Conservation (phyloP, 2,797 vertebrate species). For the Enteromius viviparus region DNA sequence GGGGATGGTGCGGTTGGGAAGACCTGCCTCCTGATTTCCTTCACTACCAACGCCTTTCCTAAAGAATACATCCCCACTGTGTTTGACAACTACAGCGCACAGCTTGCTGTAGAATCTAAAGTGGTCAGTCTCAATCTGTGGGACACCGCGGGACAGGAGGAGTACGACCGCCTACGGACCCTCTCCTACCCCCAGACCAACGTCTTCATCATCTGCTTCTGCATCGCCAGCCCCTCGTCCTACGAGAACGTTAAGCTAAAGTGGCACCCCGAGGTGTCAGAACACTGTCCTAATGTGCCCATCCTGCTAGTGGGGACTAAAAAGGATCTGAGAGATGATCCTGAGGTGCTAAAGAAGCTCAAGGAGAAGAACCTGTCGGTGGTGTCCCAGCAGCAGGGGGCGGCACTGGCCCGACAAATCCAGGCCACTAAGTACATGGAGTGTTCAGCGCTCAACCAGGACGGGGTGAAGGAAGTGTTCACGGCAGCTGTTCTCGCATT, state of each 20-base stretch:
- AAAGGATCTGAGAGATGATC: constrained; percentile 83
- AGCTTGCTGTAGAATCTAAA: constrained; percentile 80
- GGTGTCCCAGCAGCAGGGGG: constrained; percentile 81
- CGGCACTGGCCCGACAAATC: constrained; percentile 81
- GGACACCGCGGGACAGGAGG: constrained; percentile 86
- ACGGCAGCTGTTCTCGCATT: constrained; percentile 80
- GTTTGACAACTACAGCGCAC: constrained; percentile 88
- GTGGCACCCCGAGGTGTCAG: constrained; percentile 85
- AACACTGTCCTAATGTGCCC: constrained; percentile 84
- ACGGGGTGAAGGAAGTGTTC: constrained; percentile 85
- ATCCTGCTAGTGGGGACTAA: constrained; percentile 87
- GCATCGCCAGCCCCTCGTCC: constrained; percentile 82
- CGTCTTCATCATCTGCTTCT: constrained; percentile 89
- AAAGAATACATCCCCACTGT: constrained; percentile 89
- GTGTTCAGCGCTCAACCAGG: constrained; percentile 84
- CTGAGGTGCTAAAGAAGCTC: constrained; percentile 78
- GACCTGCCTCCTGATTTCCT: constrained; percentile 87
- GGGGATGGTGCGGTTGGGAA: constrained; percentile 87
- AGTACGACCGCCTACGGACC: constrained; percentile 83
- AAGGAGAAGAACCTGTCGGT: constrained; percentile 82
- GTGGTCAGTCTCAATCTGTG: constrained; percentile 81
- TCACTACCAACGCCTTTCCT: constrained; percentile 87
- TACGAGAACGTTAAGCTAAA: constrained; percentile 85
- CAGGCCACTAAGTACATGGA: constrained; percentile 84
- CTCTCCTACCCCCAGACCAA: constrained; percentile 84